Evolutionary conservation across 1,140 invertebrate genomes (phyloP).

Genomic region (Drosophila arizonae): DNA sequence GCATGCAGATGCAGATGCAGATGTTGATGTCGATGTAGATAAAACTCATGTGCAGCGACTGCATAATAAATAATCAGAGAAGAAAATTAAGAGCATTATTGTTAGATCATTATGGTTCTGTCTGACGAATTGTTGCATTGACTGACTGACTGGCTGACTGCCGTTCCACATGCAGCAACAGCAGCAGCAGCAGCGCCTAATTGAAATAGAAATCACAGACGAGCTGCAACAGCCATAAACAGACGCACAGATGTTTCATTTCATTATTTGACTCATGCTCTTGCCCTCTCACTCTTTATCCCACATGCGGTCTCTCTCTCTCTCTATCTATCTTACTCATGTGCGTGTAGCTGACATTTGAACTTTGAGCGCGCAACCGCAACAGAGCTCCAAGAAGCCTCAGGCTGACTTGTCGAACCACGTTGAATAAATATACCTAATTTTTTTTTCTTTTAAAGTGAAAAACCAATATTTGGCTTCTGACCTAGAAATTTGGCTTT

Average conservation of each 20-base stretch:
- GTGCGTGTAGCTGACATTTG: conserved; percentile 59
- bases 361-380: conserved; percentile 71
- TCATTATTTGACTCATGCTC: conserved; percentile 67
- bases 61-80: conserved; percentile 38
- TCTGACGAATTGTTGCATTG: conserved; percentile 20
- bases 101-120: conserved; percentile 62
- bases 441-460: conserved; percentile 42
- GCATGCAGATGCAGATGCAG: conserved; percentile 31
- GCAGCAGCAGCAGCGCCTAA: conserved; percentile 40
- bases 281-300: conserved; percentile 8
- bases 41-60: conserved; percentile 46
- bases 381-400: conserved; percentile 5
- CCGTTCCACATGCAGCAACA: conserved; percentile 50
- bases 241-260: conserved; percentile 63
- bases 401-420: conserved; percentile 22
- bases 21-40: conserved; percentile 39
- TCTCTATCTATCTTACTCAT: conserved; percentile 12
- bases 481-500: conserved; percentile 74
- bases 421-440: conserved; percentile 63
- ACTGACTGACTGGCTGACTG: conserved; percentile 15
- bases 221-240: conserved; percentile 34
- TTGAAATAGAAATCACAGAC: conserved; percentile 71
- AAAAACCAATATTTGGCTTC: conserved; percentile 37
- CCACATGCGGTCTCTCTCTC: not conserved
- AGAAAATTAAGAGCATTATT: conserved; percentile 72